These are phyloP conservation scores for Amaurobius ferox DNA, from an alignment of 2,888 invertebrate species.

Conservation along the genomic window DNA sequence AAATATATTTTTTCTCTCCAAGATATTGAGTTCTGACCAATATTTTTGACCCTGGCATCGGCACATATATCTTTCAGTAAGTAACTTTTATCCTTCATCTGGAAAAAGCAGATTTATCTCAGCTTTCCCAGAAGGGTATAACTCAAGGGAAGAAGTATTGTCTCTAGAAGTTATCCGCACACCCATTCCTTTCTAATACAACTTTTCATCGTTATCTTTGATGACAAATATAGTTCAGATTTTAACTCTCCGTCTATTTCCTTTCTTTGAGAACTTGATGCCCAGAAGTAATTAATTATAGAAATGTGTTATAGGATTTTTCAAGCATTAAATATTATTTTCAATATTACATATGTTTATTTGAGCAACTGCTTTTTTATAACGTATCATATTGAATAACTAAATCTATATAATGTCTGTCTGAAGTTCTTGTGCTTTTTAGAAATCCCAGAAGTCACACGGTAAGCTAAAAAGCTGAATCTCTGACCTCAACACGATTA, in stretches of 20 bases:
- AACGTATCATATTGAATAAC: too few relatives aligned
- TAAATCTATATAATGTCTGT: too few relatives aligned
- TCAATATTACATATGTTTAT: too few relatives aligned
- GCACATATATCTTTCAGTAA: conserved; percentile 46
- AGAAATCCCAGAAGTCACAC: too few relatives aligned
- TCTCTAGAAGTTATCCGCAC: conserved; percentile 28
- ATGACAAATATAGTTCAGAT: conserved; percentile 16
- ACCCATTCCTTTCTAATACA: conserved; percentile 22
- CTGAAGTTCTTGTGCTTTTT: too few relatives aligned
- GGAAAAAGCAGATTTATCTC: conserved; percentile 53
- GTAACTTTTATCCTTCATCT: conserved; percentile 49
- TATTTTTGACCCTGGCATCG: conserved; percentile 60
- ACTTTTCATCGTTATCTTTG: conserved; percentile 40
- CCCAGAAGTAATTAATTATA: too few relatives aligned
- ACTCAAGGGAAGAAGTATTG: conserved; percentile 34
- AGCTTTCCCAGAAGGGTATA: conserved; percentile 34
- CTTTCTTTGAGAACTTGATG: too few relatives aligned
- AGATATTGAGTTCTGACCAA: conserved; percentile 38
- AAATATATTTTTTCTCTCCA: neutral
- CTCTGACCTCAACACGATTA: too few relatives aligned
- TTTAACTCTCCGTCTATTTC: neutral
- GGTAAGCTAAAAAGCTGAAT: too few relatives aligned
- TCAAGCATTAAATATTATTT: too few relatives aligned
- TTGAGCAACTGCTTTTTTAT: too few relatives aligned
- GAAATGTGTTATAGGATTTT: too few relatives aligned